Conservation (phyloP, 2,888 invertebrate genomes). For the Syrista parreyssii region DNA sequence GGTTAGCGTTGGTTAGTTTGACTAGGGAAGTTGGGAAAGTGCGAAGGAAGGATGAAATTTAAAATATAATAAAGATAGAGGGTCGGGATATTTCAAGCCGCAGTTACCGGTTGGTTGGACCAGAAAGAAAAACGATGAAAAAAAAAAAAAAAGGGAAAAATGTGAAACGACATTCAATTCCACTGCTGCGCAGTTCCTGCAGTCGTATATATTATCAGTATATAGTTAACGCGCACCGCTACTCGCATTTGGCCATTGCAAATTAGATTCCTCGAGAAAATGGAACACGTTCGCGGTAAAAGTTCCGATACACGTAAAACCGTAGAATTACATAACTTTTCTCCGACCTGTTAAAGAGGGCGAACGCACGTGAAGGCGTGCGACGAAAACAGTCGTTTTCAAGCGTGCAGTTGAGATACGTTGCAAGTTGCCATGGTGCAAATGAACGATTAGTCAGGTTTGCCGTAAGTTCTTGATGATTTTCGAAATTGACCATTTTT, state of each 20-base stretch:
- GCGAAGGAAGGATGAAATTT: not conserved
- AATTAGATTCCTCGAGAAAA: not conserved
- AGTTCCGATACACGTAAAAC: not conserved
- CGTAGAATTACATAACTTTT: not conserved
- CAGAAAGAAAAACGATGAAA: not conserved
- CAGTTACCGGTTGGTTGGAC: not conserved
- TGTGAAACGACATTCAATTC: not conserved
- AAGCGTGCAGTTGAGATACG: not conserved
- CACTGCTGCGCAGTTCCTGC: constrained; percentile 40
- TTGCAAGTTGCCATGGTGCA: not conserved
- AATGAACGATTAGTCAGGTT: not conserved
- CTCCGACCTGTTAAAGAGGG: not conserved
- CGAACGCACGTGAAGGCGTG: not conserved
- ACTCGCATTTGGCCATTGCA: not conserved
- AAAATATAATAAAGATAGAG: not conserved
- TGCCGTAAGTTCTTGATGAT: not conserved
- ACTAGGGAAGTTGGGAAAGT: not conserved
- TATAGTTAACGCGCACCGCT: not conserved
- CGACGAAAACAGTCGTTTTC: not conserved
- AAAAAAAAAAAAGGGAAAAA: not conserved
- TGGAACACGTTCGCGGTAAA: not conserved
- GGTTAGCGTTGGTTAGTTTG: not conserved
- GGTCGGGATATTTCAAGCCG: not conserved
- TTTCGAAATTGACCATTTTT: not conserved
- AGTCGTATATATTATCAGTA: constrained; percentile 40